These are phyloP conservation scores for Philypnodon macrostomus DNA, from an alignment of 2,797 vertebrate species.

Conservation along the genomic window DNA sequence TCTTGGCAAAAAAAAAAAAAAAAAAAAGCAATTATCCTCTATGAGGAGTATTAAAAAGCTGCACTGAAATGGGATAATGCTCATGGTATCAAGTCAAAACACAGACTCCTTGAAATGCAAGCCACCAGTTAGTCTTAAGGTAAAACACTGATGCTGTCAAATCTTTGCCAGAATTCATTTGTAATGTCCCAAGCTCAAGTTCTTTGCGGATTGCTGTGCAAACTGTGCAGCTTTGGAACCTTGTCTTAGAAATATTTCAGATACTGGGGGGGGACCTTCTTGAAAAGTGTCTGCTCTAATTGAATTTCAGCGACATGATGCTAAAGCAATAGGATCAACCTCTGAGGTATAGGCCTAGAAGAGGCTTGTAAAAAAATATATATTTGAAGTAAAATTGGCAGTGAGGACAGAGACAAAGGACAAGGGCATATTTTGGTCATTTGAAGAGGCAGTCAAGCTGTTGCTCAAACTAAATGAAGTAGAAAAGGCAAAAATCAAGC, in stretches of 20 bases:
- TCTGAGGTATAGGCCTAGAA: slow-evolving; percentile 30
- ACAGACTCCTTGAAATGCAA: slow-evolving; percentile 16
- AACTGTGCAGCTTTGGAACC: slow-evolving; percentile 38
- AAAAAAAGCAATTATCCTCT: slow-evolving; percentile 25
- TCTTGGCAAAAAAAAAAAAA: slow-evolving; percentile 42
- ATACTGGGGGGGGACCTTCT: slow-evolving; percentile 30
- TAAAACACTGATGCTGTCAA: slow-evolving; percentile 10
- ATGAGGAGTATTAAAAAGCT: slow-evolving; percentile 21
- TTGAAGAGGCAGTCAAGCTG: slow-evolving; percentile 62
- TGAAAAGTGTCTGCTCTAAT: slow-evolving; percentile 7
- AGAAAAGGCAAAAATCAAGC: slow-evolving; percentile 62
- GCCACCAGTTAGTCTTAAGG: slow-evolving; percentile 14
- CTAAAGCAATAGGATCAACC: slow-evolving; percentile 28
- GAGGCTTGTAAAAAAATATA: slow-evolving; percentile 41
- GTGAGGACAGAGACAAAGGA: slow-evolving; percentile 36
- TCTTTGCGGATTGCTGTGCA: slow-evolving; percentile 22
- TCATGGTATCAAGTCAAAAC: slow-evolving; percentile 5
- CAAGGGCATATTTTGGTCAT: slow-evolving; percentile 53
- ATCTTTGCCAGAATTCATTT: slow-evolving; percentile 7
- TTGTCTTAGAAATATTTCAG: slow-evolving; percentile 46
- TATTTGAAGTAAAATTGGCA: slow-evolving; percentile 50
- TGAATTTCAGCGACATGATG: slow-evolving; percentile 18
- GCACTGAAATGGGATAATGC: slow-evolving; percentile 13
- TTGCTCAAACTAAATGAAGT: slow-evolving; percentile 59
- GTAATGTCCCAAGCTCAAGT: slow-evolving; percentile 23